These are phyloP conservation scores for Epinephelus fuscoguttatus DNA, from an alignment of 2,113 vertebrate genomes.

Conservation along the genomic window DNA sequence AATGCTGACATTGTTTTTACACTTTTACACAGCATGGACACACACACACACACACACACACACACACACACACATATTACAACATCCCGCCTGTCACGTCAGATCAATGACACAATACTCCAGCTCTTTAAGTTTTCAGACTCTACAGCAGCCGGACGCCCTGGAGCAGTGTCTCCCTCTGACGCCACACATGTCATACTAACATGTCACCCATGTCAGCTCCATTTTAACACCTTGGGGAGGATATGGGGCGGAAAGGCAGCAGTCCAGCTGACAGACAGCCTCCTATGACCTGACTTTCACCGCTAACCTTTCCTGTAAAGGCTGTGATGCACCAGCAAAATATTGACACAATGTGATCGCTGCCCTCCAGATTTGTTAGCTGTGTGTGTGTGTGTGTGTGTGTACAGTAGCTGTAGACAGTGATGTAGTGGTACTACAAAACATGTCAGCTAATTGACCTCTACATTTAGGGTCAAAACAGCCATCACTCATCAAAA, in stretches of 20 bases:
- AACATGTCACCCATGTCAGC: constrained; percentile 63
- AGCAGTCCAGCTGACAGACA: constrained; percentile 66
- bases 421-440: background rate
- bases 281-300: constrained; percentile 55
- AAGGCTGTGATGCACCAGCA: constrained; percentile 30
- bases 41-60: constrained; percentile 6
- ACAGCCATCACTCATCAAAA: background rate
- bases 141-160: constrained; percentile 41
- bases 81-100: constrained; percentile 31
- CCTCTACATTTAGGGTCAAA: background rate
- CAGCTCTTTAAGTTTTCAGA: constrained; percentile 31
- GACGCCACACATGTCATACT: constrained; percentile 65
- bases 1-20: background rate
- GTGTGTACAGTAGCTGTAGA: background rate
- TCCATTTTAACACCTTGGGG: constrained; percentile 64
- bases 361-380: background rate
- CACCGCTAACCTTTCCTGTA: constrained; percentile 46
- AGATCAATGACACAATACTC: constrained; percentile 45
- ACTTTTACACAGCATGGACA: background rate
- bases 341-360: constrained; percentile 34
- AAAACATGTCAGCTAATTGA: background rate
- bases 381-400: background rate
- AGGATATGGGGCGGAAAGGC: constrained; percentile 28
- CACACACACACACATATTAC: constrained; percentile 20
- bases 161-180: constrained; percentile 36